Evolutionary conservation across 2,888 invertebrate species (phyloP).

Genomic region (Chorisops tibialis): DNA sequence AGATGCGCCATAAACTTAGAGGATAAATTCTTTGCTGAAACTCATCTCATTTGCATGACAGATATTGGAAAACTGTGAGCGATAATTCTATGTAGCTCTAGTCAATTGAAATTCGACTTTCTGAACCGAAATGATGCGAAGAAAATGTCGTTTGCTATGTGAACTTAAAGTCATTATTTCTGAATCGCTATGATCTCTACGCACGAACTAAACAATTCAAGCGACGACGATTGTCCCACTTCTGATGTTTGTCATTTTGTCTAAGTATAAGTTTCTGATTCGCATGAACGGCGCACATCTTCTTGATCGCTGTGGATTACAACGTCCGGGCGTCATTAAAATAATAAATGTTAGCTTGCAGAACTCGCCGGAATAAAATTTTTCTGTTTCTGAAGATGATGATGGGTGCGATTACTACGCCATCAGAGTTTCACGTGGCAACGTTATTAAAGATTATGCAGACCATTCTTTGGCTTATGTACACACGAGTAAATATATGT

Average conservation of each 20-base stretch:
- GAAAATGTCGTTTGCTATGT: conserved; percentile 1
- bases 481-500: neutral
- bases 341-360: conserved; percentile 22
- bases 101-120: no score
- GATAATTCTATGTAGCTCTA: no score
- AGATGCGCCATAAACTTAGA: no score
- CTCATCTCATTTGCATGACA: no score
- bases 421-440: neutral
- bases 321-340: conserved; percentile 25
- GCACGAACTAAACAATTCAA: conserved; percentile 3
- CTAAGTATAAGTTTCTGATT: neutral
- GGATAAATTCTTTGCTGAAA: no score
- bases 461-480: neutral
- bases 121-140: no score
- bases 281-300: neutral
- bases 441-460: neutral
- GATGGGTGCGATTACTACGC: neutral
- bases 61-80: no score
- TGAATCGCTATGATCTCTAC: neutral
- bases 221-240: conserved; percentile 6
- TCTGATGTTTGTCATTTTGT: neutral
- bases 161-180: neutral
- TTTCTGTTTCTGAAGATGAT: conserved; percentile 8
- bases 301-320: conserved; percentile 8
- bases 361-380: conserved; percentile 13